Evolutionary conservation across 2,797 vertebrate species (phyloP), one percentile per base, ranked within the genome.

Genomic region (Jordanella pulchra): DNA sequence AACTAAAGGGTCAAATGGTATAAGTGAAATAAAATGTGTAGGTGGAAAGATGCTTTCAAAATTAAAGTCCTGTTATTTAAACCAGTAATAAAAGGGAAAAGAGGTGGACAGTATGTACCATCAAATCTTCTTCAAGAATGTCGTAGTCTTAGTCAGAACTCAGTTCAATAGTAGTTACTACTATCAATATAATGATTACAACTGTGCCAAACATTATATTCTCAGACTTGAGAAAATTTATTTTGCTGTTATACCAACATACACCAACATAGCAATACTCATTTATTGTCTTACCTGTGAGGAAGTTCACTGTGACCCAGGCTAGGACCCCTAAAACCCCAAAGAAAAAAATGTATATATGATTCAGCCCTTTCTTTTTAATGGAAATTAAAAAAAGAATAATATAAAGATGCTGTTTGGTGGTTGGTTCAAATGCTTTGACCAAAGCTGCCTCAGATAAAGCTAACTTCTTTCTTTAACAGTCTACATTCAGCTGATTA

Each of bases 251-350:
- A 14, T 12, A 72, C 90, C 87, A 86, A 81, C 88, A 91, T 87
- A 92, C 91, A 91, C 87, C 82, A 86, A 66, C 79, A 72, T 84
- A 88, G 72, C 84, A 85, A 92, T 93, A 93, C 78, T 91, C 86
- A 86, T 92, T 83, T 83, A 84, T 90, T 87, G 89, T 87, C 90
- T 91, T 95, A 99, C 98, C 98, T 97, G 97, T 99, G 76, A 99
- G 94, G 92, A 97, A 98, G 93, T 99, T 99, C 91, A 99, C 97
- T 73, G 97, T 97, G 85, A 99, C 95, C 98, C 98, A 99, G 79
- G 98, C 97, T 76, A 99, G 94, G 91, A 99, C 94, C 90, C 98
- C 98, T 99, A 79, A 84, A 93, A 90, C 78, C 87, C 54, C 67
- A 82, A 83, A 75, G 21, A 76, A 69, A 76, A 80, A 84, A 77